Percentiles rank a stretch among this genome's conserved stretches.
Conservation (phyloP, 2,113 vertebrate species). For the Silurus meridionalis region DNA sequence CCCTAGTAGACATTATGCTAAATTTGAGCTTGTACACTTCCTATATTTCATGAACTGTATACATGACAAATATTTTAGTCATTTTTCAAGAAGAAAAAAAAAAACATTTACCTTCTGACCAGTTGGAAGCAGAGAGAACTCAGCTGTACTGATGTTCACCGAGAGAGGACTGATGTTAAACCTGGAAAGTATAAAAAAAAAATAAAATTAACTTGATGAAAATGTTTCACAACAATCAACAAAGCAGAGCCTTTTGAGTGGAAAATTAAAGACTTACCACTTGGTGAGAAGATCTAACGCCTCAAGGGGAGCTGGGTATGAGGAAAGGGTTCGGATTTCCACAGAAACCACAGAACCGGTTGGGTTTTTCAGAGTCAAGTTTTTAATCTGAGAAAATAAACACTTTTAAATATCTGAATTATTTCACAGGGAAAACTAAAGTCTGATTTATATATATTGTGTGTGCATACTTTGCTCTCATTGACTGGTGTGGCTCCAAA, state of each 20-base stretch:
- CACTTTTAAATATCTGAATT: neutral
- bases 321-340: slow-evolving; percentile 85
- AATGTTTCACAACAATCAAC: neutral
- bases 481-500: slow-evolving; percentile 88
- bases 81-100: neutral
- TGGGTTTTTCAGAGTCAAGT: slow-evolving; percentile 88
- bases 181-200: slow-evolving; percentile 70
- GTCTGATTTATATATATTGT: neutral
- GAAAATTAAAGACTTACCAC: slow-evolving; percentile 74
- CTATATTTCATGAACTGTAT: neutral
- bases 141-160: slow-evolving; percentile 86
- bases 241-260: neutral
- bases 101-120: slow-evolving; percentile 60
- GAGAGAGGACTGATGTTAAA: slow-evolving; percentile 81
- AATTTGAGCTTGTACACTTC: neutral
- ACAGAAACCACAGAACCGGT: slow-evolving; percentile 84
- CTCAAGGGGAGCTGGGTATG: slow-evolving; percentile 84
- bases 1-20: neutral
- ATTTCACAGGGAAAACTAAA: neutral
- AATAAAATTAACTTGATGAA: neutral
- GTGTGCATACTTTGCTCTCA: slow-evolving; percentile 78
- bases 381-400: slow-evolving; percentile 77
- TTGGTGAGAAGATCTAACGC: slow-evolving; percentile 83
- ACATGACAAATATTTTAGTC: neutral
- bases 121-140: slow-evolving; percentile 82